These are phyloP conservation scores for Sarotherodon lohbergeri DNA, from an alignment of 2,113 vertebrate species.

Conservation along the genomic window DNA sequence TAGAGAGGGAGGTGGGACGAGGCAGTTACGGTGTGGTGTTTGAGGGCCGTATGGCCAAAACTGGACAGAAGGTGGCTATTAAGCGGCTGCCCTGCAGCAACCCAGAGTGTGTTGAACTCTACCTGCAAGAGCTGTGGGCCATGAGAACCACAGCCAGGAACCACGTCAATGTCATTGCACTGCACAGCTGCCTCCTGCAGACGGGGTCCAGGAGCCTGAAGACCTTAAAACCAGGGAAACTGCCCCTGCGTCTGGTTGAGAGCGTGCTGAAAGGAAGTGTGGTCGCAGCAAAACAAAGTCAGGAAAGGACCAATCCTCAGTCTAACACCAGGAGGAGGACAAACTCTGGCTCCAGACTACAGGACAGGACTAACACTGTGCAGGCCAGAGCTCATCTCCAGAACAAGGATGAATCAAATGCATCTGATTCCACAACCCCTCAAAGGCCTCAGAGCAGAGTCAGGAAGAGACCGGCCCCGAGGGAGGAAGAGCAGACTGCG, in stretches of 20 bases:
- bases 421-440: conserved; percentile 13
- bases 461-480: conserved; percentile 63
- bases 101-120: conserved; percentile 90
- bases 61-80: conserved; percentile 80
- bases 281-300: neutral
- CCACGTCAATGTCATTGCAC: conserved; percentile 87
- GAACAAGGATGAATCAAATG: neutral
- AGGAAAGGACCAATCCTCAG: neutral
- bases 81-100: conserved; percentile 89
- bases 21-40: conserved; percentile 95
- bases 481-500: conserved; percentile 62
- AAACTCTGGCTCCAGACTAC: conserved; percentile 3
- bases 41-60: conserved; percentile 75
- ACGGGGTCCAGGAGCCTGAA: conserved; percentile 63
- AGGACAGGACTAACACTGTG: conserved; percentile 31
- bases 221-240: conserved; percentile 66
- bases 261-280: conserved; percentile 85
- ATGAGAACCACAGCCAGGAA: conserved; percentile 83
- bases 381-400: neutral
- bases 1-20: conserved; percentile 86
- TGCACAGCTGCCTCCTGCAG: conserved; percentile 72
- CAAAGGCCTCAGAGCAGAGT: conserved; percentile 11
- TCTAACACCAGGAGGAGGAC: neutral
- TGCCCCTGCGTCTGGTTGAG: conserved; percentile 88
- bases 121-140: conserved; percentile 91